These are phyloP conservation scores for Himalopsyche anomala DNA, from an alignment of 2,888 invertebrate genomes.

Conservation along the genomic window DNA sequence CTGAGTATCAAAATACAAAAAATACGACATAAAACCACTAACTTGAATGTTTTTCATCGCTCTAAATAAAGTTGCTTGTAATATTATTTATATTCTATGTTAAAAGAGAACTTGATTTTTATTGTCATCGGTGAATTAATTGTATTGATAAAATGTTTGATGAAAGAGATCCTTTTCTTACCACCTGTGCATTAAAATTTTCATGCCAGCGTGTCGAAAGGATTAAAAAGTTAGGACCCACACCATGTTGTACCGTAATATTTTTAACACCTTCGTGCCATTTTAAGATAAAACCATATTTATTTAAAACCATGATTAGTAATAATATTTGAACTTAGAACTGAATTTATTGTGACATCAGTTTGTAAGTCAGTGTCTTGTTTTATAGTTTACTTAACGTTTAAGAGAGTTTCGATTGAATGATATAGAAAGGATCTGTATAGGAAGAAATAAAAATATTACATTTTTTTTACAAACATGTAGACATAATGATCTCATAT, in stretches of 20 bases:
- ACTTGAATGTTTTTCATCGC: neutral
- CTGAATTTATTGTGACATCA: too few species aligned
- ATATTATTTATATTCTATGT: neutral
- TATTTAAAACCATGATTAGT: too few species aligned
- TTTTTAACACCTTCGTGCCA: neutral
- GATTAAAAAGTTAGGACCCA: conserved; percentile 2
- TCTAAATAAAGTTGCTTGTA: neutral
- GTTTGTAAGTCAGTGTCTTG: too few species aligned
- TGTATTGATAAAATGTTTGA: neutral
- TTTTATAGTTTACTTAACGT: too few species aligned
- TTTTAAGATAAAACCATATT: neutral
- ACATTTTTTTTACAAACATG: too few species aligned
- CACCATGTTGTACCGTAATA: conserved; percentile 7
- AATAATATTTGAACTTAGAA: too few species aligned
- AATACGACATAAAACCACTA: too few species aligned
- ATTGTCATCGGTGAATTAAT: neutral
- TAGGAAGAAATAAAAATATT: too few species aligned
- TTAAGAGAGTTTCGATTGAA: too few species aligned
- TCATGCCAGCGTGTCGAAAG: conserved; percentile 26
- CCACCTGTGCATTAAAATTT: conserved; percentile 30
- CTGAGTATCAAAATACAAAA: too few species aligned
- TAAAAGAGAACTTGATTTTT: neutral
- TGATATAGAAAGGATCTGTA: too few species aligned
- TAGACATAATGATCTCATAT: too few species aligned
- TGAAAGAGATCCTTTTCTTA: conserved; percentile 18